A percentile compares a stretch with the other conserved stretches of the same genome.
Conservation (phyloP, 2,888 invertebrate genomes). For the Trachelus tabidus region DNA sequence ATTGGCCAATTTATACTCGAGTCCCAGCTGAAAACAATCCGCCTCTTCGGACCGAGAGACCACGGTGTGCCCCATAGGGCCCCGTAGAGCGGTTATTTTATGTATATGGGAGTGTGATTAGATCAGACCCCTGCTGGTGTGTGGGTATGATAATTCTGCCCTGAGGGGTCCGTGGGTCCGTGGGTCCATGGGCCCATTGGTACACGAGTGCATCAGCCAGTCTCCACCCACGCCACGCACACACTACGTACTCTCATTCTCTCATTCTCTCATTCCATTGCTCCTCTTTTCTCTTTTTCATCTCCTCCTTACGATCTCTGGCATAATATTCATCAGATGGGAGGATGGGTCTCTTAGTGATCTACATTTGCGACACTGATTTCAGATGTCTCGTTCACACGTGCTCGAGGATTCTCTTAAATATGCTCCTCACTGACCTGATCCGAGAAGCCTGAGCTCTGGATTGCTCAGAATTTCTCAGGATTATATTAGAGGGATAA, state of each 20-base stretch:
- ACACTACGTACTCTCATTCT: conserved; percentile 15
- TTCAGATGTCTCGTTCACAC: too few relatives aligned
- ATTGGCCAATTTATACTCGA: conserved; percentile 66
- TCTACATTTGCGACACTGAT: too few relatives aligned
- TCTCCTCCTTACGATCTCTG: conserved; percentile 7
- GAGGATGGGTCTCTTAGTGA: neutral
- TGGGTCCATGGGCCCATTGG: conserved; percentile 28
- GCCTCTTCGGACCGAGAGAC: conserved; percentile 45
- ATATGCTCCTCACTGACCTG: too few relatives aligned
- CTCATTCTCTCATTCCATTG: conserved; percentile 20
- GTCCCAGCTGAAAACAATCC: conserved; percentile 66
- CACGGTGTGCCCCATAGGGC: conserved; percentile 60
- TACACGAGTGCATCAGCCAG: conserved; percentile 28
- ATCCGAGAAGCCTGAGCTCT: too few relatives aligned
- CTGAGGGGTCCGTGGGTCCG: conserved; percentile 60
- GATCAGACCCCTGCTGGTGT: conserved; percentile 57
- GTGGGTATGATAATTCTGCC: conserved; percentile 66
- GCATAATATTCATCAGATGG: neutral
- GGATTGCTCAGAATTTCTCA: too few relatives aligned
- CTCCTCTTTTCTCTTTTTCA: conserved; percentile 3
- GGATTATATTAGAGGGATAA: too few relatives aligned
- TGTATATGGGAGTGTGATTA: conserved; percentile 67
- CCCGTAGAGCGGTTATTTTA: conserved; percentile 65
- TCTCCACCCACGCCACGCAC: conserved; percentile 63
- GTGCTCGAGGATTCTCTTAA: too few relatives aligned